phyloP scores from a whole-genome alignment of 2,888 invertebrate species.

The Thera obeliscata region DNA sequence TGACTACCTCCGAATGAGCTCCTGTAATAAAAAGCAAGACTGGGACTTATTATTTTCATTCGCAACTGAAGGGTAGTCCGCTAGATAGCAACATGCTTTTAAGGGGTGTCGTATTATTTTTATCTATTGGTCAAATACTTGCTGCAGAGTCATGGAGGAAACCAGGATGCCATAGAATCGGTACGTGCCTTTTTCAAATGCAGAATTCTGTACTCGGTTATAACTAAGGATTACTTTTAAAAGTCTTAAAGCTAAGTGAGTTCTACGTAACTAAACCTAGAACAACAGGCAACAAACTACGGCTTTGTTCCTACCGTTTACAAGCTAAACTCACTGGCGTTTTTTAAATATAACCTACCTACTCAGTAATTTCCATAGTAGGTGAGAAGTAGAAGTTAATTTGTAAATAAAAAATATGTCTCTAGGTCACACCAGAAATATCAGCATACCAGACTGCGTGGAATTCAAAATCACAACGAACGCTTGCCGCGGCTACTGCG shows the following conservation, averaged over 20 bases:
- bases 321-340: no score
- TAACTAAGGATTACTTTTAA: no score
- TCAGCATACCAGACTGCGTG: constrained; percentile 93
- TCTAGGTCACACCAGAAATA: constrained; percentile 90
- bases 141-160: constrained; percentile 86
- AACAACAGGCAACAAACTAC: no score
- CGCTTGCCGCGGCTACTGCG: constrained; percentile 94
- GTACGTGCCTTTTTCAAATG: constrained; percentile 69
- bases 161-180: constrained; percentile 92
- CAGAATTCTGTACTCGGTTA: no score
- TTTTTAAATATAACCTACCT: no score
- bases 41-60: constrained; percentile 46
- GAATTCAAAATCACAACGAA: constrained; percentile 94
- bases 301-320: no score
- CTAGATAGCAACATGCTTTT: constrained; percentile 60
- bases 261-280: no score
- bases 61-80: constrained; percentile 27
- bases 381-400: no score
- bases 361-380: no score
- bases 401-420: not conserved
- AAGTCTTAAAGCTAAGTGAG: no score
- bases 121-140: constrained; percentile 71
- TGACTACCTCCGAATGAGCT: constrained; percentile 40
- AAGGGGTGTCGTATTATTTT: constrained; percentile 59
- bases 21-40: constrained; percentile 45